phyloP scores from a whole-genome alignment of 2,113 vertebrate genomes.

The Sciurus niger region DNA sequence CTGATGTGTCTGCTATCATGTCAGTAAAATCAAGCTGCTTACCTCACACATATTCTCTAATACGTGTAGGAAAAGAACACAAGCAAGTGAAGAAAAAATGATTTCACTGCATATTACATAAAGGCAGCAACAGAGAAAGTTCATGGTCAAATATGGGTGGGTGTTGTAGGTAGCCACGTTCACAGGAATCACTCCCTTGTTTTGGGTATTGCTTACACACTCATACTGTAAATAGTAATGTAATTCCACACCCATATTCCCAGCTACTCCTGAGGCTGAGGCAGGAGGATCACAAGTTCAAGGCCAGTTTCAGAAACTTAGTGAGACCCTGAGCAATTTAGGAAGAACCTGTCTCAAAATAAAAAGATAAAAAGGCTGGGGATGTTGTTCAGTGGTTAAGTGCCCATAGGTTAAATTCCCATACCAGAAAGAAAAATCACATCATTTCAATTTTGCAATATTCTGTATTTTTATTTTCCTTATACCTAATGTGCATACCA shows the following conservation, averaged over 20 bases:
- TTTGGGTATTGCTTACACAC: background rate
- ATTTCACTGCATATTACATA: background rate
- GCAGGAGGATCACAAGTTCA: too few relatives aligned
- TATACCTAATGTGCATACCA: background rate
- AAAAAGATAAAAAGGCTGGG: too few relatives aligned
- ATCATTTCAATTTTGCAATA: too few relatives aligned
- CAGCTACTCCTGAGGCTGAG: too few relatives aligned
- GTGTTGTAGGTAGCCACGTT: background rate
- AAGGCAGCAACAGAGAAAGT: background rate
- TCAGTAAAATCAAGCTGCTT: background rate
- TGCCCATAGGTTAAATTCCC: too few relatives aligned
- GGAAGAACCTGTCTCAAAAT: too few relatives aligned
- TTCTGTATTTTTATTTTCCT: conserved; percentile 22
- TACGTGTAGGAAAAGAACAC: background rate
- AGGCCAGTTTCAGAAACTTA: too few relatives aligned
- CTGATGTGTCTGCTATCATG: background rate
- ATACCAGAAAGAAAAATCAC: background rate
- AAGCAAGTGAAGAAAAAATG: background rate
- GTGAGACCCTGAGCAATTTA: too few relatives aligned
- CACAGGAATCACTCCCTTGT: background rate
- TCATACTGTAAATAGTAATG: background rate
- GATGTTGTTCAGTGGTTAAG: too few relatives aligned
- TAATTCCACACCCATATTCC: background rate
- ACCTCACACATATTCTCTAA: background rate
- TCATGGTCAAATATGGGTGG: background rate